A percentile compares a stretch with the other conserved stretches of the same genome.
Conservation (phyloP, 2,797 vertebrate species). For the Telmatherina bonti region DNA sequence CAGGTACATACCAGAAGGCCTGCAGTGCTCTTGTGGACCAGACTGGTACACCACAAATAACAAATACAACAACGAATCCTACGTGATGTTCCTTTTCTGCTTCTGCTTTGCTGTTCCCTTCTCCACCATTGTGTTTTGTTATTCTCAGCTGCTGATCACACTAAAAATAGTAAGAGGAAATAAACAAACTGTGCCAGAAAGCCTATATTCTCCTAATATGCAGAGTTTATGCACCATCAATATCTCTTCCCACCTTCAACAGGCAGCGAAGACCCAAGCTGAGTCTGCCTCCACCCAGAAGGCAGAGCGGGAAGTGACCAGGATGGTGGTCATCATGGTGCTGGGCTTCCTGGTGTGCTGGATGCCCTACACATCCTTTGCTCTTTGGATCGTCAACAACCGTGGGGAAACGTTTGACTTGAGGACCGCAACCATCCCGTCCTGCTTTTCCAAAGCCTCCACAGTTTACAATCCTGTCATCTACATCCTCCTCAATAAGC, state of each 20-base stretch:
- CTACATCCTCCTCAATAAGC: constrained; percentile 80
- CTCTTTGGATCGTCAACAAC: constrained; percentile 79
- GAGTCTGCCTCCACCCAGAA: constrained; percentile 85
- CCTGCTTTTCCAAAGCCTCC: constrained; percentile 83
- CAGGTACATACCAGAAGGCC: constrained; percentile 77
- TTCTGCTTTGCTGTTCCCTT: constrained; percentile 85
- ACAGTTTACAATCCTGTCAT: constrained; percentile 84
- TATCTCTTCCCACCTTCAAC: neutral
- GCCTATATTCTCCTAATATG: neutral
- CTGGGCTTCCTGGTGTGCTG: constrained; percentile 83
- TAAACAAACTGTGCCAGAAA: neutral
- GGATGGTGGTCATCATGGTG: constrained; percentile 86
- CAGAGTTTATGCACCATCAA: neutral
- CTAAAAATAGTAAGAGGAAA: constrained; percentile 62
- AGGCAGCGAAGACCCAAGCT: constrained; percentile 82
- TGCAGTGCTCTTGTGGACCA: constrained; percentile 83
- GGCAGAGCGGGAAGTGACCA: constrained; percentile 83
- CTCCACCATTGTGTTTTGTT: constrained; percentile 79
- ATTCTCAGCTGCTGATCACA: constrained; percentile 81
- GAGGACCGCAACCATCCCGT: constrained; percentile 77
- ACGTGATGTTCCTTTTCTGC: constrained; percentile 84
- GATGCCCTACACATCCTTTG: constrained; percentile 78
- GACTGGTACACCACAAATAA: constrained; percentile 83
- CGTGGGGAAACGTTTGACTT: constrained; percentile 77
- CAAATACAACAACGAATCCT: constrained; percentile 84